A percentile compares a stretch with the other conserved stretches of the same genome.
Conservation (phyloP, 1,140 invertebrate genomes). For the Micrasema longulum region DNA sequence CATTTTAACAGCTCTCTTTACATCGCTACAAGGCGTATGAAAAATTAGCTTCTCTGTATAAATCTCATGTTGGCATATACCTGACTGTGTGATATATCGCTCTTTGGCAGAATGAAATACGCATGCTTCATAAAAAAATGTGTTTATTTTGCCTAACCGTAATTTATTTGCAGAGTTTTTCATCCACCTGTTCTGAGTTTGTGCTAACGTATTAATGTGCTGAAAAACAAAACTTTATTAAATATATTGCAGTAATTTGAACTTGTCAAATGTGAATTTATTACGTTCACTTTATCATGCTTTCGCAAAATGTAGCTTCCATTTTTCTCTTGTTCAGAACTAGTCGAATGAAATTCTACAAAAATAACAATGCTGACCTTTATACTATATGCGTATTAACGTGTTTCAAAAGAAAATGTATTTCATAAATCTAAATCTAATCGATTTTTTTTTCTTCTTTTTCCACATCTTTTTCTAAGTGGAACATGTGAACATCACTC, state of each 20-base stretch:
- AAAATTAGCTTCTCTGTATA: constrained; percentile 49
- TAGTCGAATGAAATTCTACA: no score
- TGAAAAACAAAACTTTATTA: background rate
- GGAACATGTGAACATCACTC: no score
- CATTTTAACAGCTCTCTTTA: constrained; percentile 11
- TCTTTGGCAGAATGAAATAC: constrained; percentile 30
- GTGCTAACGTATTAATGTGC: background rate
- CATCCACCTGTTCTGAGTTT: constrained; percentile 2
- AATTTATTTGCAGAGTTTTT: constrained; percentile 32
- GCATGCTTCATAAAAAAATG: constrained; percentile 36
- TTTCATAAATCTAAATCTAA: no score
- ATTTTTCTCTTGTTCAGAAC: no score
- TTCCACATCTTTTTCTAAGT: no score
- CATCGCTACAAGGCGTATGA: constrained; percentile 34
- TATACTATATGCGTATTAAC: no score
- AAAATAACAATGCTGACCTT: no score
- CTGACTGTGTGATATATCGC: constrained; percentile 37
- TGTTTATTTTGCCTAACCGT: constrained; percentile 35
- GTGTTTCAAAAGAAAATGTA: no score
- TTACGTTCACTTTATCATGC: background rate
- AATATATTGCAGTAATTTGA: background rate
- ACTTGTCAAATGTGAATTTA: background rate
- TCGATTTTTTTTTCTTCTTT: no score
- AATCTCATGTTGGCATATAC: constrained; percentile 47
- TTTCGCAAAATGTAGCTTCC: background rate